These are phyloP conservation scores for Ephestia elutella DNA, from an alignment of 1,140 invertebrate genomes.

Conservation along the genomic window DNA sequence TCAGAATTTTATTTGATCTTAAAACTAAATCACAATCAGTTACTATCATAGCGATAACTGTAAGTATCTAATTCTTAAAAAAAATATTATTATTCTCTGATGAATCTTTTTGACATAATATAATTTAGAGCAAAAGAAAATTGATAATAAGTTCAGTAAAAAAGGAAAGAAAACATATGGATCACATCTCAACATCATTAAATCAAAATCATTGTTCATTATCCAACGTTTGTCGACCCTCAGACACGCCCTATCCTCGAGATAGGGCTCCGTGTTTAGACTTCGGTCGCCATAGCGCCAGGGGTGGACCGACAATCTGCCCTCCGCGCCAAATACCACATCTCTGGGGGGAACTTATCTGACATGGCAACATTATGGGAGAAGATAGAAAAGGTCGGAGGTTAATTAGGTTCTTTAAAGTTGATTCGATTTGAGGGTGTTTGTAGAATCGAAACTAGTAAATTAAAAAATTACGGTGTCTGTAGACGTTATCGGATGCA, in stretches of 20 bases:
- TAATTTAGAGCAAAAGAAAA: too few species aligned
- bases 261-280: conserved; percentile 64
- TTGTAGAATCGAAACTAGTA: too few species aligned
- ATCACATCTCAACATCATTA: conserved; percentile 8
- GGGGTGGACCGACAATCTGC: conserved; percentile 52
- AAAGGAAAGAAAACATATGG: background rate
- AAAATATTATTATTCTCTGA: too few species aligned
- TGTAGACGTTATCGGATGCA: too few species aligned
- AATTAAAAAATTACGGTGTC: too few species aligned
- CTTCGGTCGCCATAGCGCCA: conserved; percentile 55
- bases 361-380: conserved; percentile 49
- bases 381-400: conserved; percentile 41
- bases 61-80: too few species aligned
- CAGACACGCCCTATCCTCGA: conserved; percentile 54
- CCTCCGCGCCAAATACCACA: conserved; percentile 57
- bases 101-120: too few species aligned
- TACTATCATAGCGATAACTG: too few species aligned
- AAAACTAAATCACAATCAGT: too few species aligned
- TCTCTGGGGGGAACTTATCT: conserved; percentile 53
- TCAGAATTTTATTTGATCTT: too few species aligned
- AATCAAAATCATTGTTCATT: conserved; percentile 5
- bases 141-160: too few species aligned
- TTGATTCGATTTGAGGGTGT: background rate
- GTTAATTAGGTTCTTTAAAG: conserved; percentile 38
- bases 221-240: conserved; percentile 23